Evolutionary conservation across 2,888 invertebrate genomes (phyloP), one percentile per base, ranked within the genome.

Genomic region (Eledona agricola): DNA sequence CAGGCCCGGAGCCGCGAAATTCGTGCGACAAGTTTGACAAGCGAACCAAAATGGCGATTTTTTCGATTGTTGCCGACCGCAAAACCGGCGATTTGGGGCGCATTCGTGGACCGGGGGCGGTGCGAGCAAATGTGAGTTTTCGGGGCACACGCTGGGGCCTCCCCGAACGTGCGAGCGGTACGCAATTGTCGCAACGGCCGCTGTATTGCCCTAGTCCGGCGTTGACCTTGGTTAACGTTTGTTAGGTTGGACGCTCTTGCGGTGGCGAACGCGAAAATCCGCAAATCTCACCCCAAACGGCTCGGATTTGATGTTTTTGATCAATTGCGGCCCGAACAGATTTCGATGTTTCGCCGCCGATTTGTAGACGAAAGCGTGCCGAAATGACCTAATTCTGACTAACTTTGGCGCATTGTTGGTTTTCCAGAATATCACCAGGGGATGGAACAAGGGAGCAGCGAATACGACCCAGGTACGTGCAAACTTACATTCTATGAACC

Each of bases 381-480:
- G 9, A 10, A 13, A 37, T 32, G 31, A 28, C 7, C 31, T 23
- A 12, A 29, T 15, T 28, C 37, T 38, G 17, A 47, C 31, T 45
- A 42, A 40, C 40, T 29, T 38, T 37, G 29, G 13, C 28, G 17
- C 22, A 15, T 45, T 32, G 40, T 42, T 53, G 19, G 19, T 58
- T 55, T 82, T 82, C 60, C 83, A 88, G 90, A 89, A 83, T 90
- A 89, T 80, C 88, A 89, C 76, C 83, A 82, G 78, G 87, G 86
- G 72, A 88, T 90, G 88, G 90, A 90, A 76, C 84, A 85, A 71
- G 87, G 87, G 62, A 81, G 85, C 65, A 85, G 86, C 72, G 90
- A 90, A 76, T 90, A 89, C 79, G 90, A 90, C 79, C 86, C 89
- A 77, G 88, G 88, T 84, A 79, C 83, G 81, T 37, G n/a, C 37